A percentile compares a stretch with the other conserved stretches of the same genome.
phyloP scores from a whole-genome alignment of 2,888 invertebrate genomes.

The Notodromas monacha region DNA sequence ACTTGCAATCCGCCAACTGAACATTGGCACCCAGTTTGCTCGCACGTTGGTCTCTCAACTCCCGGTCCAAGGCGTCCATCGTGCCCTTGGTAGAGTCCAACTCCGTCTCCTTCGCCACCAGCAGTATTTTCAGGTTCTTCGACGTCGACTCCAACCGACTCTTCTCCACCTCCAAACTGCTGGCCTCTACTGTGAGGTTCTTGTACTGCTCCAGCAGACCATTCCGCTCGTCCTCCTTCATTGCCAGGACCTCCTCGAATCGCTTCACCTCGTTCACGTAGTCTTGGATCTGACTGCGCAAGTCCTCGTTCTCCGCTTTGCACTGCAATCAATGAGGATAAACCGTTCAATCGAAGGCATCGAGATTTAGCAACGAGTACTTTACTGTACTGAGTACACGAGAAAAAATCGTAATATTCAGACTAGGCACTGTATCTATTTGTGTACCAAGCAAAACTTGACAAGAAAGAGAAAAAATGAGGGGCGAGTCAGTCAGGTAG shows the following conservation, averaged over 20 bases:
- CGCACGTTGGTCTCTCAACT: conserved; percentile 17
- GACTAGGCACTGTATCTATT: no score
- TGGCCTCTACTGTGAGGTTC: not conserved
- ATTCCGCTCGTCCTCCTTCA: conserved; percentile 11
- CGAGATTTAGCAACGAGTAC: no score
- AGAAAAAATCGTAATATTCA: no score
- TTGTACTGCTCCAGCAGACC: conserved; percentile 4
- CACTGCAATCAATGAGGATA: no score
- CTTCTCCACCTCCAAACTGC: not conserved
- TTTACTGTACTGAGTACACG: no score
- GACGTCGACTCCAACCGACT: not conserved
- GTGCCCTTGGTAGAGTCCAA: conserved; percentile 23
- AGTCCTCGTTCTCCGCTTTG: not conserved
- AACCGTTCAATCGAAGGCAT: no score
- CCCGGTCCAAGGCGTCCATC: conserved; percentile 23
- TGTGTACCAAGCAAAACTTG: no score
- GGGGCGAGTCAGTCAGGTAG: no score
- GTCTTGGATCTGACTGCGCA: conserved; percentile 15
- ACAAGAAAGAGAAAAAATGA: no score
- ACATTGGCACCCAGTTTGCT: no score
- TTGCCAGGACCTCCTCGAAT: conserved; percentile 14
- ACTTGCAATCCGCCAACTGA: no score
- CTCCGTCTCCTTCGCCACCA: conserved; percentile 25
- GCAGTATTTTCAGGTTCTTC: conserved; percentile 25
- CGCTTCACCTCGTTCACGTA: conserved; percentile 16